Evolutionary conservation across 1,140 invertebrate genomes (phyloP), one percentile per base, ranked within the genome.

Genomic region (Oscheius sp.): DNA sequence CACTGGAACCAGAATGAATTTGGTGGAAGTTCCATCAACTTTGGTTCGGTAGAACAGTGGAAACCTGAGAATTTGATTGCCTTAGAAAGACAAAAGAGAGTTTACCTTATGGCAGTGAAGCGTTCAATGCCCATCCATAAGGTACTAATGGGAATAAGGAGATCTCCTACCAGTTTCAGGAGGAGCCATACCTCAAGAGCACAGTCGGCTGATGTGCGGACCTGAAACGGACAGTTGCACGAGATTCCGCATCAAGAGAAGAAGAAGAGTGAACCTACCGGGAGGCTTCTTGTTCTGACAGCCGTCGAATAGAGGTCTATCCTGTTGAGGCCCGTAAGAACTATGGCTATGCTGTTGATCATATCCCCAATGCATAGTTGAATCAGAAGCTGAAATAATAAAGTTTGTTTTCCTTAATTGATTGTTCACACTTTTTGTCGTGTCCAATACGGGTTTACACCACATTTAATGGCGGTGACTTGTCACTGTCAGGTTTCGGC

Each of bases 81-180:
- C 38, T 10, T 10, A 42, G 38, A 42, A 10, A n/a, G n/a, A n/a
- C n/a, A 42, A n/a, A 10, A 42, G 49, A 23, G 7, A 4, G 7
- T 26, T 26, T 55, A 55, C 49, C 20, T 63, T 26, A 71, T 71
- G 0, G 69, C 69, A 7, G 58, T 58, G 23, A 71, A 38, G 31
- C 69, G 58, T 52, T 71, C 69, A 2, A 71, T 46, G 20, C 69
- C 69, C 69, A 71, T 71, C 69, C 69, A 71, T 23, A 71, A 71
- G n/a, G 52, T 71, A n/a, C 32, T 61, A 3, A 71, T 46, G 10
- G 69, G 69, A n/a, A 71, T 71, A 10, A 71, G 59, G 35, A 71
- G 45, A n/a, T 71, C 69, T 29, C 69, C 69, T 7, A 71, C 42
- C 2, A 71, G 62, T 46, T 71, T 62, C 23, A 71, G 28, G 18